Conservation (phyloP, 2,113 vertebrate genomes). For the Rhineura floridana region DNA sequence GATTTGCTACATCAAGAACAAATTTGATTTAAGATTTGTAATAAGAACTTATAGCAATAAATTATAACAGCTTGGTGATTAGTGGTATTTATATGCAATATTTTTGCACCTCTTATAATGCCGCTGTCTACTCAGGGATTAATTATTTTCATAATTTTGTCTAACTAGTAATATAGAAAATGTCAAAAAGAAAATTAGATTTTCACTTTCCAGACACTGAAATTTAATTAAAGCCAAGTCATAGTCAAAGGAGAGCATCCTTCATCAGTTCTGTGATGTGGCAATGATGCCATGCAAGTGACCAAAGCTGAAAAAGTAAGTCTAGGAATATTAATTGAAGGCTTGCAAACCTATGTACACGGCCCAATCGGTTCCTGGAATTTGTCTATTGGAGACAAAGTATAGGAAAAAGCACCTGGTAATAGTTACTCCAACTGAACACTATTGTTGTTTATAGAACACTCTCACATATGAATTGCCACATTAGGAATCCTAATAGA, state of each 20-base stretch:
- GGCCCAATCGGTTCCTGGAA: slow-evolving; percentile 44
- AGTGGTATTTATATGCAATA: slow-evolving; percentile 64
- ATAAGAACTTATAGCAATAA: slow-evolving; percentile 62
- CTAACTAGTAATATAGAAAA: slow-evolving; percentile 68
- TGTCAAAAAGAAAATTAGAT: slow-evolving; percentile 72
- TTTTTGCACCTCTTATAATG: slow-evolving; percentile 59
- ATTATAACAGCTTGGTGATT: slow-evolving; percentile 68
- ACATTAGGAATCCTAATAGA: slow-evolving; percentile 42
- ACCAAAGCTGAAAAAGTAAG: slow-evolving; percentile 59
- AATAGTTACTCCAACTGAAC: slow-evolving; percentile 30
- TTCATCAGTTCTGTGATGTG: slow-evolving; percentile 57
- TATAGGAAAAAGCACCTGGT: slow-evolving; percentile 24
- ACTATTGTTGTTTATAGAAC: slow-evolving; percentile 13
- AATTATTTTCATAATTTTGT: slow-evolving; percentile 71
- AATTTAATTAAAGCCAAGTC: slow-evolving; percentile 67
- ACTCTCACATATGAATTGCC: slow-evolving; percentile 14
- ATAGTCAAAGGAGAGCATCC: slow-evolving; percentile 60
- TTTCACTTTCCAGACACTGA: slow-evolving; percentile 66
- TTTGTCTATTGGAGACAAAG: slow-evolving; percentile 39
- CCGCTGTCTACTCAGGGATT: slow-evolving; percentile 65
- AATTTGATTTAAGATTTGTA: slow-evolving; percentile 62
- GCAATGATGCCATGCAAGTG: slow-evolving; percentile 54
- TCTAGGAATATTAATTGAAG: slow-evolving; percentile 60
- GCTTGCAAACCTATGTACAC: slow-evolving; percentile 43
- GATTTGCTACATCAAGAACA: slow-evolving; percentile 49